A percentile compares a stretch with the other conserved stretches of the same genome.
Conservation (phyloP, 30 jellyfish, hydroid and myxozoan species). For the Pseudorhiza aurosa region DNA sequence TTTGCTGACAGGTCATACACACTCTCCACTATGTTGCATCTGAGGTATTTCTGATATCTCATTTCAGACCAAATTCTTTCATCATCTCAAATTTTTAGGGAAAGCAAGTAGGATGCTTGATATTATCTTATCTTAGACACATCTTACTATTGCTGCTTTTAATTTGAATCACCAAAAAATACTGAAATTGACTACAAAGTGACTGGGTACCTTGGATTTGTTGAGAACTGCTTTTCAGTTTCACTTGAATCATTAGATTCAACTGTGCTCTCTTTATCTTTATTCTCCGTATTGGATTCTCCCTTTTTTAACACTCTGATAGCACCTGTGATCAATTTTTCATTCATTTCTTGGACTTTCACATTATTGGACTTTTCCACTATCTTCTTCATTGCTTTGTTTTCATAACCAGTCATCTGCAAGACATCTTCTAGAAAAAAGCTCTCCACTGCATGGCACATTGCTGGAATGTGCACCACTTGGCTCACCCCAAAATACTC, state of each 20-base stretch:
- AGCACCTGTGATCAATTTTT: slow-evolving; percentile 38
- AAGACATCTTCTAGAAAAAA: slow-evolving; percentile 72
- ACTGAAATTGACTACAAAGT: too few species aligned
- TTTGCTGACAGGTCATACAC: too few species aligned
- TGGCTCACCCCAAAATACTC: slow-evolving; percentile 77
- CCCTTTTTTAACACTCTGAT: slow-evolving; percentile 16
- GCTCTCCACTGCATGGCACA: slow-evolving; percentile 65
- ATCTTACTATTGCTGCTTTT: too few species aligned
- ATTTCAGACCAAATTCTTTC: too few species aligned
- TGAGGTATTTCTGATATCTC: too few species aligned
- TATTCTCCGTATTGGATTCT: slow-evolving; percentile 30
- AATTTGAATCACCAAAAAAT: too few species aligned
- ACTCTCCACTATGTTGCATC: too few species aligned
- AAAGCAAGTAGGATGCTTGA: too few species aligned
- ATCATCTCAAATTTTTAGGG: too few species aligned
- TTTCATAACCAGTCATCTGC: slow-evolving; percentile 58
- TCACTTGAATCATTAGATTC: neutral
- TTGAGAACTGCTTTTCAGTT: neutral
- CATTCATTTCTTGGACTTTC: slow-evolving; percentile 12
- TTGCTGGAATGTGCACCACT: slow-evolving; percentile 57
- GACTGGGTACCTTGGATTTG: neutral
- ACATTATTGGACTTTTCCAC: slow-evolving; percentile 6
- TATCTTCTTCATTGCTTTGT: slow-evolving; percentile 56
- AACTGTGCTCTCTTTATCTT: neutral
- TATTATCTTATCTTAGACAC: too few species aligned